Conservation (phyloP, 2,888 invertebrate species). For the Coleophora deauratella region DNA sequence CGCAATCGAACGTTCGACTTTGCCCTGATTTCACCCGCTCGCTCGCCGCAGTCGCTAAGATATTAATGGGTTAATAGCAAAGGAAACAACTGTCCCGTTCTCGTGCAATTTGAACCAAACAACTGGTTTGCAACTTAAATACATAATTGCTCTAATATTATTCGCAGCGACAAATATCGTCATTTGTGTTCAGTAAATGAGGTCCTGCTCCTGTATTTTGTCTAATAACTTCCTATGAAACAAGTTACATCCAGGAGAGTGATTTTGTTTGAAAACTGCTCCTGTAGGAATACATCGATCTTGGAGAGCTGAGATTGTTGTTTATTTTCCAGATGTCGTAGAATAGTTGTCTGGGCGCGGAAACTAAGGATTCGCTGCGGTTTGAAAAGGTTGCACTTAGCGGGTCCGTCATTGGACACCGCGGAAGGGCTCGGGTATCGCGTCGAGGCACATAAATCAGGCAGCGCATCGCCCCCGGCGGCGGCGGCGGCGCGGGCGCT, state of each 20-base stretch:
- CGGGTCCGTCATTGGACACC: conserved; percentile 57
- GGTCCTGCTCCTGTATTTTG: too few species aligned
- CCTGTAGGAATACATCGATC: too few species aligned
- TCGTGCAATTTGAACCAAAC: conserved; percentile 10
- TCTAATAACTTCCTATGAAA: too few species aligned
- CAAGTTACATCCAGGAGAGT: too few species aligned
- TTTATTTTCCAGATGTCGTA: too few species aligned
- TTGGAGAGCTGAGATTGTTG: too few species aligned
- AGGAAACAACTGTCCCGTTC: conserved; percentile 14
- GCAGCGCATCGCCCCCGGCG: conserved; percentile 50
- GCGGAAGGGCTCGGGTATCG: conserved; percentile 64
- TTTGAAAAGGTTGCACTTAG: conserved; percentile 29
- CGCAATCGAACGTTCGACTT: conserved; percentile 29
- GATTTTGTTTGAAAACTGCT: too few species aligned
- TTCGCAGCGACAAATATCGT: conserved; percentile 1
- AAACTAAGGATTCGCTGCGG: too few species aligned
- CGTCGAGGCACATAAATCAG: conserved; percentile 63
- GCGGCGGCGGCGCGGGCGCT: conserved; percentile 25
- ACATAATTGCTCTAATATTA: conserved; percentile 3
- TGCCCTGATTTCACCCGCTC: conserved; percentile 45
- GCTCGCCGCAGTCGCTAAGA: conserved; percentile 33
- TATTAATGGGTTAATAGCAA: conserved; percentile 30
- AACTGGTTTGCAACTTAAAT: conserved; percentile 5
- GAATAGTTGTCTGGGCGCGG: too few species aligned
- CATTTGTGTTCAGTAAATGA: neutral